Conservation (phyloP, 2,113 vertebrate genomes). For the Cinclus mexicanus region DNA sequence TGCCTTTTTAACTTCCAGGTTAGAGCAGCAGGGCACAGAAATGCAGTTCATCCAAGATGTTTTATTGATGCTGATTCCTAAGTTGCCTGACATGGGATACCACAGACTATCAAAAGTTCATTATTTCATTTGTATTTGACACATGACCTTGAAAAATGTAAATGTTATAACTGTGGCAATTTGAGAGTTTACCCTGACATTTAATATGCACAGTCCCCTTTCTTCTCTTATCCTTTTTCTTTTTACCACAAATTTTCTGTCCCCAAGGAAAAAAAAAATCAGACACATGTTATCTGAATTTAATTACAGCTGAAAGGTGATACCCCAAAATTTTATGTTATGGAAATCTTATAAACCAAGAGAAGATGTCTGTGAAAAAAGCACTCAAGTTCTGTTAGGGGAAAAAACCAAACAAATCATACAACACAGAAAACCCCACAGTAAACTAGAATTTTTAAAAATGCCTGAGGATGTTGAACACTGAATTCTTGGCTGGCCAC, state of each 20-base stretch:
- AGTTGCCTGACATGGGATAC: neutral
- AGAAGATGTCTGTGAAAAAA: neutral
- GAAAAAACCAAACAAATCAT: neutral
- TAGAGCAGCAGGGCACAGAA: conserved; percentile 27
- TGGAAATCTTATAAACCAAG: neutral
- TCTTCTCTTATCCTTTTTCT: neutral
- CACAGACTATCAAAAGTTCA: conserved; percentile 10
- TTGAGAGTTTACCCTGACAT: neutral
- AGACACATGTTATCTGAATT: neutral
- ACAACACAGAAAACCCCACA: too few species aligned
- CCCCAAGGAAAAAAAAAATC: neutral
- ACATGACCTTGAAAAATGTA: conserved; percentile 49
- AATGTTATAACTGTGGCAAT: conserved; percentile 3
- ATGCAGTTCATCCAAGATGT: conserved; percentile 11
- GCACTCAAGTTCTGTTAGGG: neutral
- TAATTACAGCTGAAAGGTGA: neutral
- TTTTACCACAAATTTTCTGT: neutral
- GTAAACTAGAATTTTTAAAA: neutral
- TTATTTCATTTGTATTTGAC: conserved; percentile 48
- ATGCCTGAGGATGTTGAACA: neutral
- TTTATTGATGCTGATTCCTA: neutral
- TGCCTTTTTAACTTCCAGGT: conserved; percentile 23
- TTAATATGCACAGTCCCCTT: neutral
- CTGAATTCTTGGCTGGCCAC: neutral
- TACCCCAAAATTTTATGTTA: neutral